Conservation (phyloP, 2,888 invertebrate genomes). For the Acanthosepion esculentum region DNA sequence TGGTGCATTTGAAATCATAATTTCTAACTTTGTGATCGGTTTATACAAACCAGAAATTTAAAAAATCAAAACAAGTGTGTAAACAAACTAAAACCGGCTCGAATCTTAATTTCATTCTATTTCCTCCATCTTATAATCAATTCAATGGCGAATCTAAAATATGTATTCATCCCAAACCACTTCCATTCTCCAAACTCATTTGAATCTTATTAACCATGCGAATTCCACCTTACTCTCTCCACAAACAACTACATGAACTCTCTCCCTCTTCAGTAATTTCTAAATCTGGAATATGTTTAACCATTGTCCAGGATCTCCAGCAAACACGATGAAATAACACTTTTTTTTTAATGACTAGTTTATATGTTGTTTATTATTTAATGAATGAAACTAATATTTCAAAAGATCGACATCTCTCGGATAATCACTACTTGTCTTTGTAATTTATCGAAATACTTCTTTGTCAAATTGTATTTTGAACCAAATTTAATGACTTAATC, state of each 20-base stretch:
- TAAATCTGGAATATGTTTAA: neutral
- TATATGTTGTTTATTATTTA: neutral
- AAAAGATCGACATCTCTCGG: neutral
- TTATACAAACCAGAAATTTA: neutral
- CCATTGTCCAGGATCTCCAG: neutral
- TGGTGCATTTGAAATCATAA: conserved; percentile 15
- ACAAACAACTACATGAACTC: neutral
- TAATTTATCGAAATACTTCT: neutral
- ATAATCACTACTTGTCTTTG: neutral
- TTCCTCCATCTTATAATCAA: neutral
- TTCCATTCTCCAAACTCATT: neutral
- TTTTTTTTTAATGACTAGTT: neutral
- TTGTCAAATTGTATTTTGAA: neutral
- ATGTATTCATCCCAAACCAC: neutral
- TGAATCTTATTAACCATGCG: neutral
- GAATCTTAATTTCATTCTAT: conserved; percentile 12
- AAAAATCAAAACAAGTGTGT: neutral
- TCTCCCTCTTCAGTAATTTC: neutral
- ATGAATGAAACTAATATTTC: neutral
- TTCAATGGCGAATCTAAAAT: neutral
- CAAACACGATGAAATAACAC: conserved; percentile 25
- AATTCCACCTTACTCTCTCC: neutral
- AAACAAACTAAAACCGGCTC: conserved; percentile 33
- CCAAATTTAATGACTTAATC: neutral
- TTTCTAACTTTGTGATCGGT: neutral